Conservation (phyloP, 2,888 invertebrate species). For the Serripes groenlandicus region DNA sequence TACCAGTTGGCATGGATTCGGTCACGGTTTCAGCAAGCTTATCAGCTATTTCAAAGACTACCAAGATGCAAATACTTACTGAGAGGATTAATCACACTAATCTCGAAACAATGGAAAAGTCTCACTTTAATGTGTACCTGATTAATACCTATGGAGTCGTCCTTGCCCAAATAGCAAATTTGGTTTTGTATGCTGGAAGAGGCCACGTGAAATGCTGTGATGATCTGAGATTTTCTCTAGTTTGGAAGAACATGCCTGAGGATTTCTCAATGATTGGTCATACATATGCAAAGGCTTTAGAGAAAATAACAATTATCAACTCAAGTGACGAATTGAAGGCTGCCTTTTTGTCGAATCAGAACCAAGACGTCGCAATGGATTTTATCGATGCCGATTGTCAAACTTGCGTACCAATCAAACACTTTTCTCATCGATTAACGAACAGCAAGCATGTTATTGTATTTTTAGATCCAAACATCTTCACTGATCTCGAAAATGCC, state of each 20-base stretch:
- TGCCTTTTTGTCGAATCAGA: not conserved
- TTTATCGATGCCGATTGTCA: too few relatives aligned
- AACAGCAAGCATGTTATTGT: not conserved
- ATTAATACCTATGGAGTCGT: not conserved
- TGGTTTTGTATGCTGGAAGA: not conserved
- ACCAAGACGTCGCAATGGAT: not conserved
- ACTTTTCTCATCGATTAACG: not conserved
- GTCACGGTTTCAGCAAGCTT: not conserved
- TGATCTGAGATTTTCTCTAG: not conserved
- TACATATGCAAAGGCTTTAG: not conserved
- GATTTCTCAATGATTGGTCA: not conserved
- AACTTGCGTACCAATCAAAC: not conserved
- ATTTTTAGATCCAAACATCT: not conserved
- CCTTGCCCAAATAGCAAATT: not conserved
- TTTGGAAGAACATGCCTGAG: not conserved
- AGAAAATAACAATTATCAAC: not conserved
- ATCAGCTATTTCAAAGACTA: not conserved
- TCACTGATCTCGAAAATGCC: not conserved
- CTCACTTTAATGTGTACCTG: constrained; percentile 3
- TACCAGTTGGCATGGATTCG: constrained; percentile 2
- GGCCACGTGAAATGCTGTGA: constrained; percentile 7
- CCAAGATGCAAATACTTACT: not conserved
- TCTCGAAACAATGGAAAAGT: constrained; percentile 7
- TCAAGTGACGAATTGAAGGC: not conserved
- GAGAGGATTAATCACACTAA: not conserved